phyloP scores from a whole-genome alignment of 2,113 vertebrate species.

The Axis porcinus region DNA sequence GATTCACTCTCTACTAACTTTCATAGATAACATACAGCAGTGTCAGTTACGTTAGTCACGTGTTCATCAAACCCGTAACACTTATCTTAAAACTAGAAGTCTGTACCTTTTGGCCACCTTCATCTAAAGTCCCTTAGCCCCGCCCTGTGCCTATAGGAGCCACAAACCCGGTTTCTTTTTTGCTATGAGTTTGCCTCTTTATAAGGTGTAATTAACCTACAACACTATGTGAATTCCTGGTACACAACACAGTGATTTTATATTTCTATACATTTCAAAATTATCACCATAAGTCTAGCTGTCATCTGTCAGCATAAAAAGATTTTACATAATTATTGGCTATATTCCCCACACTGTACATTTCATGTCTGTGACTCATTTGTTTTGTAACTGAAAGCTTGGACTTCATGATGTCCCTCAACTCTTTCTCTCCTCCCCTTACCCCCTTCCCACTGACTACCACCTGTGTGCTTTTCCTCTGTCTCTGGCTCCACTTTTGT shows the following conservation, averaged over 20 bases:
- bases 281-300: background rate
- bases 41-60: accelerated
- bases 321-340: background rate
- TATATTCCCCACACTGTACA: background rate
- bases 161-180: background rate
- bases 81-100: background rate
- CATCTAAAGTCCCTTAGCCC: background rate
- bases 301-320: background rate
- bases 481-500: background rate
- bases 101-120: background rate
- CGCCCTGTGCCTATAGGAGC: background rate
- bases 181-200: background rate
- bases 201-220: background rate
- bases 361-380: background rate
- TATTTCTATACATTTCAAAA: background rate
- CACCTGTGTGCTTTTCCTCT: background rate
- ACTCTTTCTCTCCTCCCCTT: background rate
- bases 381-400: background rate
- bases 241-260: background rate
- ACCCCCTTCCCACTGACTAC: background rate
- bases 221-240: background rate
- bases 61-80: background rate
- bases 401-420: background rate
- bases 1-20: background rate
- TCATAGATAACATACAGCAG: background rate